A percentile compares a stretch with the other conserved stretches of the same genome.
phyloP scores from a whole-genome alignment of 1,140 invertebrate species.

The Microplitis mediator region DNA sequence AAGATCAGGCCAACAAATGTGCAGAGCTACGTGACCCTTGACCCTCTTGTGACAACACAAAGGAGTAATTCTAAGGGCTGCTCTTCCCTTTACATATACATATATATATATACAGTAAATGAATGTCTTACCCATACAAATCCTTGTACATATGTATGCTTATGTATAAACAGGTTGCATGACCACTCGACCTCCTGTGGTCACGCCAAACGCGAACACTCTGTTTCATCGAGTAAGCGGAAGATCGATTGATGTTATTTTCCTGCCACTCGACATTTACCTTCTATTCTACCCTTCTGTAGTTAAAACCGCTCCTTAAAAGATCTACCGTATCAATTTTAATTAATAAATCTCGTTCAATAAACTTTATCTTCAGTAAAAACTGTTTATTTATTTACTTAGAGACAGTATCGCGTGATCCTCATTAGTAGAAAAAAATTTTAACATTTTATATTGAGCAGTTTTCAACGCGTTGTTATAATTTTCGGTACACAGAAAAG shows the following conservation, averaged over 20 bases:
- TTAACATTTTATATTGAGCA: too few species aligned
- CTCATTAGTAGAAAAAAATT: too few species aligned
- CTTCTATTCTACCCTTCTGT: neutral
- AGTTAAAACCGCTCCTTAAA: too few species aligned
- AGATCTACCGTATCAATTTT: too few species aligned
- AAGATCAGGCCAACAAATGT: neutral
- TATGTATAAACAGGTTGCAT: constrained; percentile 8
- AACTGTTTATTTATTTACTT: too few species aligned
- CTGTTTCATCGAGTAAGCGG: constrained; percentile 16
- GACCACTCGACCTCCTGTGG: constrained; percentile 29
- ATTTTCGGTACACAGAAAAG: too few species aligned
- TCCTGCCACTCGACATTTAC: constrained; percentile 10
- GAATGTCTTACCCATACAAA: neutral
- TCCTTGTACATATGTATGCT: neutral
- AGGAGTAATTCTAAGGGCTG: constrained; percentile 22
- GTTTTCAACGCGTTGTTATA: too few species aligned
- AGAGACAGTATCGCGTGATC: too few species aligned
- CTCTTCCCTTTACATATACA: neutral
- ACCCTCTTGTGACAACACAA: constrained; percentile 27
- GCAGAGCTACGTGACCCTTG: constrained; percentile 26
- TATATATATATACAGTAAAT: too few species aligned
- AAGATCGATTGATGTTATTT: constrained; percentile 28
- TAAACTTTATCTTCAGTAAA: too few species aligned
- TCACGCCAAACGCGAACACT: constrained; percentile 24
- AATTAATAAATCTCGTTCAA: too few species aligned